These are phyloP conservation scores for Steinernema scapterisci DNA, from an alignment of 2,888 invertebrate genomes.

Conservation along the genomic window DNA sequence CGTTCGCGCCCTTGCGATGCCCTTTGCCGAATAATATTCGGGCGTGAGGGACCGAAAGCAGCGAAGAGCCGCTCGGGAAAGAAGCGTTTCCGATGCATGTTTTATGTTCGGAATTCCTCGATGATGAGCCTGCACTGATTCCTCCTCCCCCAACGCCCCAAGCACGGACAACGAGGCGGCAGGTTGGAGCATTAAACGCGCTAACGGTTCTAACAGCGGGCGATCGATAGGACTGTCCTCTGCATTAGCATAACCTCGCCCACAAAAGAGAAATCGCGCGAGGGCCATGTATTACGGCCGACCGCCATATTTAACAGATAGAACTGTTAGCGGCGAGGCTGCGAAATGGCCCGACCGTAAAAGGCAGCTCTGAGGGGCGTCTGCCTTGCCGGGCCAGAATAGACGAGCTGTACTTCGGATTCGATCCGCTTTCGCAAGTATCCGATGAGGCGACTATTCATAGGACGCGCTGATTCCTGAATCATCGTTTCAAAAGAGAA, in stretches of 20 bases:
- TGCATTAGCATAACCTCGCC: constrained; percentile 27
- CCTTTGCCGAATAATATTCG: neutral
- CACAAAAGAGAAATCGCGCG: neutral
- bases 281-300: neutral
- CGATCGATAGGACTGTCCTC: constrained; percentile 25
- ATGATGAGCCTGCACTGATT: neutral
- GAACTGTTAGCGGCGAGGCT: neutral
- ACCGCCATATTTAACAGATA: neutral
- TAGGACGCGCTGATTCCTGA: constrained; percentile 1
- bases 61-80: neutral
- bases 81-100: neutral
- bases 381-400: too few species aligned
- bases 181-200: neutral
- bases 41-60: neutral
- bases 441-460: neutral
- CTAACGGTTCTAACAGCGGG: neutral
- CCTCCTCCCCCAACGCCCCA: neutral
- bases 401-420: too few species aligned
- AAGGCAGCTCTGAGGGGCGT: too few species aligned
- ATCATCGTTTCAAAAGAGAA: neutral
- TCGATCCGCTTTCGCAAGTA: too few species aligned
- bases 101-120: neutral
- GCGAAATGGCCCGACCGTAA: too few species aligned
- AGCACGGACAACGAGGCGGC: neutral
- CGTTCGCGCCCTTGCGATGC: constrained; percentile 9